Conservation (phyloP, 1,140 invertebrate genomes). For the Neocloeon triangulifer region DNA sequence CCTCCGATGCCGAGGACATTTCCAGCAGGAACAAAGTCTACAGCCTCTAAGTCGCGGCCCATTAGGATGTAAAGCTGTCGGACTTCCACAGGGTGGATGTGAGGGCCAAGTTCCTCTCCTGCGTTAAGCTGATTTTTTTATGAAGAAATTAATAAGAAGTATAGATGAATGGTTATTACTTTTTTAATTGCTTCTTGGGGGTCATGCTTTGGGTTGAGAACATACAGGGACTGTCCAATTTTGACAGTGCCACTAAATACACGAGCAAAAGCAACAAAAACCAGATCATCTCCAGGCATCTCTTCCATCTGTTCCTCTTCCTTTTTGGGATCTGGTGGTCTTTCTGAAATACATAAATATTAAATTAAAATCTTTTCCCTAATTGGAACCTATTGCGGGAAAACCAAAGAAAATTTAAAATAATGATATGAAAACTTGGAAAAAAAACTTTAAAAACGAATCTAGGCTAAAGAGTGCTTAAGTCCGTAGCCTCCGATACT, state of each 20-base stretch:
- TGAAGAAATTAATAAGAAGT: neutral
- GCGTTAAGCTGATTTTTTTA: constrained; percentile 10
- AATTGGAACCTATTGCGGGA: too few relatives aligned
- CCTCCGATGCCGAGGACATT: constrained; percentile 73
- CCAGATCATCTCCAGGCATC: constrained; percentile 28
- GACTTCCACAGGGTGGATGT: constrained; percentile 34
- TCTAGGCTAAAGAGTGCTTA: too few relatives aligned
- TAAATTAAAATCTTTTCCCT: too few relatives aligned
- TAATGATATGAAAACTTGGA: too few relatives aligned
- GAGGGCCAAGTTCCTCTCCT: constrained; percentile 23
- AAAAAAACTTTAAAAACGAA: too few relatives aligned
- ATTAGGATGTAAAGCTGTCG: constrained; percentile 72
- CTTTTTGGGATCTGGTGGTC: too few relatives aligned
- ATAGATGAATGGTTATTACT: constrained; percentile 11
- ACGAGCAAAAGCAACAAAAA: constrained; percentile 80
- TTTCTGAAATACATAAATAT: too few relatives aligned
- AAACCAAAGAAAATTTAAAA: too few relatives aligned
- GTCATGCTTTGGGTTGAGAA: constrained; percentile 78
- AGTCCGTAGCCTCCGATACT: too few relatives aligned
- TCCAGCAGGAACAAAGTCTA: constrained; percentile 64
- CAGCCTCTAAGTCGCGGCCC: constrained; percentile 70
- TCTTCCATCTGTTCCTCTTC: constrained; percentile 5
- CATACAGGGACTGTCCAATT: constrained; percentile 54
- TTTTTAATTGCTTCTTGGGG: constrained; percentile 31
- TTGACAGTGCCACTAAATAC: constrained; percentile 74